phyloP scores from a whole-genome alignment of 2,888 invertebrate genomes.

The Hemaris fuciformis region DNA sequence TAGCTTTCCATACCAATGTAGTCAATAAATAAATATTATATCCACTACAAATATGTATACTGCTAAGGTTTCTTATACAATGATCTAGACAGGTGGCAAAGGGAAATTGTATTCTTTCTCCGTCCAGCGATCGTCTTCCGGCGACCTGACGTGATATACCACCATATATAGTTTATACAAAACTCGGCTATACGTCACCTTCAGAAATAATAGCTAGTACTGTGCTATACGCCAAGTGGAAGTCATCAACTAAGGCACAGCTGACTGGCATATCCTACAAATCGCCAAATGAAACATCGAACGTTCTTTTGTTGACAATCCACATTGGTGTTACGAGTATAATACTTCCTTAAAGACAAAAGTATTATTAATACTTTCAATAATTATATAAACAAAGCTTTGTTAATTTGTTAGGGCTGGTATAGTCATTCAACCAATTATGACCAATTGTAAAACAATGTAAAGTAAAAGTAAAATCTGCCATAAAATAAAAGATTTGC shows the following conservation, averaged over 20 bases:
- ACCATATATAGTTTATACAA: neutral
- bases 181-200: neutral
- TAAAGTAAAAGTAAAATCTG: neutral
- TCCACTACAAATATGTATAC: neutral
- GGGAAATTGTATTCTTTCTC: neutral
- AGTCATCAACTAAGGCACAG: neutral
- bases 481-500: neutral
- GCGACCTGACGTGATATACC: neutral
- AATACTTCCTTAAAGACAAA: neutral
- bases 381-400: neutral
- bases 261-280: neutral
- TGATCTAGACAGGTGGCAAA: neutral
- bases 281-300: neutral
- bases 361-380: neutral
- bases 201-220: neutral
- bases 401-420: neutral
- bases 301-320: neutral
- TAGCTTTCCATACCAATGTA: too few species aligned
- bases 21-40: too few species aligned
- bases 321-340: neutral
- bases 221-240: neutral
- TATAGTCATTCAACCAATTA: neutral
- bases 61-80: neutral
- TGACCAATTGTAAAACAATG: neutral
- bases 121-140: neutral